Percentiles rank a stretch among this genome's conserved stretches.
Evolutionary conservation across 2,797 vertebrate genomes (phyloP).

Genomic region (Periophthalmus magnuspinnatus): DNA sequence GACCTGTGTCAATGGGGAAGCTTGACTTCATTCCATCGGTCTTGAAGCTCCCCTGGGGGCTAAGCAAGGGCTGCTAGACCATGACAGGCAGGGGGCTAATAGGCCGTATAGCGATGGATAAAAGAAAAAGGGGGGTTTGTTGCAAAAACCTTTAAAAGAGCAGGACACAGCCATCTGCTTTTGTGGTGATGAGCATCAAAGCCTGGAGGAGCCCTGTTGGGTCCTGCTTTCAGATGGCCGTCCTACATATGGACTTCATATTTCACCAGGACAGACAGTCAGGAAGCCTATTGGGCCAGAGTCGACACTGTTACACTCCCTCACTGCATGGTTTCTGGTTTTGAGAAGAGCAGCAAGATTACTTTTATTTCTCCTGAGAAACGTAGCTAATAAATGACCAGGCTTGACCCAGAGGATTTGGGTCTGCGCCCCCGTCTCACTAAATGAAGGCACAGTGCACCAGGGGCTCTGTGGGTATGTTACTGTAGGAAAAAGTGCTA

Average conservation of each 20-base stretch:
- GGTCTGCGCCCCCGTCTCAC: conserved; percentile 47
- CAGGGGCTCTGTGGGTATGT: conserved; percentile 58
- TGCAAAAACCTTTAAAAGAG: conserved; percentile 63
- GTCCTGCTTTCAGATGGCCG: conserved; percentile 74
- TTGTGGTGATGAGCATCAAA: conserved; percentile 81
- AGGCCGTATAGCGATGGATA: conserved; percentile 72
- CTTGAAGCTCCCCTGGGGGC: conserved; percentile 68
- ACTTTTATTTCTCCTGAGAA: conserved; percentile 74
- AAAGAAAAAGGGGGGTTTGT: conserved; percentile 56
- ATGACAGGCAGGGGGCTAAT: conserved; percentile 80
- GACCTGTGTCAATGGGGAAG: conserved; percentile 75
- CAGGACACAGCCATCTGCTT: conserved; percentile 80
- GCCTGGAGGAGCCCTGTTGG: conserved; percentile 78
- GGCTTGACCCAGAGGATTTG: conserved; percentile 70
- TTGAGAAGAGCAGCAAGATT: conserved; percentile 63
- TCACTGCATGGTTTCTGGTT: conserved; percentile 67
- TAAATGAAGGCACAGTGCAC: conserved; percentile 48
- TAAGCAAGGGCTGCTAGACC: conserved; percentile 68
- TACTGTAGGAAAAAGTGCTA: conserved; percentile 59
- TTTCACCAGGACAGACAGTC: conserved; percentile 76
- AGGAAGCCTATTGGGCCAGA: conserved; percentile 60
- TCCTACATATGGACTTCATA: conserved; percentile 80
- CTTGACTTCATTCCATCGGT: conserved; percentile 77
- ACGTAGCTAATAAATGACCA: conserved; percentile 77
- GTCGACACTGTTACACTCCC: conserved; percentile 61